phyloP scores from a whole-genome alignment of 1,140 invertebrate genomes.

The Pseudomyrmex gracilis region DNA sequence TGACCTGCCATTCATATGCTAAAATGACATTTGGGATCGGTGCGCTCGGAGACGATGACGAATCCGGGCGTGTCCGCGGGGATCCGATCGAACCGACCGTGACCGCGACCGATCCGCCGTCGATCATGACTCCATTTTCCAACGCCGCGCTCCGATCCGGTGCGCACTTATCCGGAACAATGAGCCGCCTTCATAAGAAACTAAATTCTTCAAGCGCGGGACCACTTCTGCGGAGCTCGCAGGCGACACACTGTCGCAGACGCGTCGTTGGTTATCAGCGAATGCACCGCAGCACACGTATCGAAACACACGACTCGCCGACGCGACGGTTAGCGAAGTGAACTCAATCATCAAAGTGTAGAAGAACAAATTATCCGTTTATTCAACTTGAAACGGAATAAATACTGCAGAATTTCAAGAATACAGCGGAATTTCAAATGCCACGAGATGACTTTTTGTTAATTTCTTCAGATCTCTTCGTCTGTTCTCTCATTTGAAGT shows the following conservation, averaged over 20 bases:
- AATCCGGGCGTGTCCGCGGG: constrained; percentile 73
- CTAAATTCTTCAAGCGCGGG: constrained; percentile 54
- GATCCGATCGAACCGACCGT: constrained; percentile 58
- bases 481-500: background rate
- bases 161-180: constrained; percentile 69
- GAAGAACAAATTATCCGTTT: background rate
- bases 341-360: background rate
- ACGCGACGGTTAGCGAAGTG: background rate
- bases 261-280: constrained; percentile 34
- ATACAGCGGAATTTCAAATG: background rate
- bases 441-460: no score
- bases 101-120: constrained; percentile 58
- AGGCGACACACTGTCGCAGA: constrained; percentile 6
- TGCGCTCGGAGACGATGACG: constrained; percentile 70
- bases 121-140: constrained; percentile 70
- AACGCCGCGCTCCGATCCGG: constrained; percentile 58
- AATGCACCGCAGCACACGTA: constrained; percentile 17
- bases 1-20: constrained; percentile 54
- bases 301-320: constrained; percentile 10
- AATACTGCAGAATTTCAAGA: no score
- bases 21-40: constrained; percentile 62
- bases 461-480: no score
- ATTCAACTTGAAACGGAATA: background rate
- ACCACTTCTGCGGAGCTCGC: background rate
- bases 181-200: constrained; percentile 73